Evolutionary conservation across 2,888 invertebrate species (phyloP), one percentile per base, ranked within the genome.

Genomic region (Pandemis corylana): DNA sequence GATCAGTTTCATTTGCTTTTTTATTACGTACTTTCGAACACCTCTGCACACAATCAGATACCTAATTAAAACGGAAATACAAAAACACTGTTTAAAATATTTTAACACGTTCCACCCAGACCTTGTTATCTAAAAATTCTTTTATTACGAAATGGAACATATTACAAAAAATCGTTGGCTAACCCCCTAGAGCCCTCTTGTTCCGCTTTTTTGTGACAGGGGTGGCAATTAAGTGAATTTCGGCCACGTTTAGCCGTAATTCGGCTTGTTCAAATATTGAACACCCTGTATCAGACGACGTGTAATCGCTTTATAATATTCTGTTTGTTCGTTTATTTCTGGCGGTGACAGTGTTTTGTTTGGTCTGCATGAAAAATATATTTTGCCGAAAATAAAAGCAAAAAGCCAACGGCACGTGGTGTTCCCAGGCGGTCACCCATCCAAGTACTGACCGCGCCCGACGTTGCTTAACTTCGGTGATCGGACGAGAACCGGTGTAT

Each of bases 251-350:
- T 81, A 82, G 78, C 80, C 77, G 79, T 82, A 82, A 83, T 82
- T 78, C 78, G 79, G 72, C 81, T 84, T 83, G 82, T 85, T 80
- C 82, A 86, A 87, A 87, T 84, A 87, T 85, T 86, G 79, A 82
- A 77, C 63, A 74, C 73, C 80, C 78, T 80, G 79, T 79, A 77
- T 77, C 71, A 78, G 80, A 80, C 81, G 51, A 66, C 70, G 77
- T 79, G 72, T 83, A 83, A 85, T 81, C 81, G 78, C 78, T 78
- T 83, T 84, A 82, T 85, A 84, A 85, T 84, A 81, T 79, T 67
- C 76, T 81, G 75, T 85, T 80, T 78, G 77, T 77, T 73, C 77
- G 68, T 77, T 77, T 76, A 63, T 67, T 36, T 71, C 66, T 75
- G 75, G 53, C 42, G 70, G 73, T 76, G 77, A 75, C 79, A 75